phyloP scores from a whole-genome alignment of 2,113 vertebrate genomes.

The Geococcyx californianus region DNA sequence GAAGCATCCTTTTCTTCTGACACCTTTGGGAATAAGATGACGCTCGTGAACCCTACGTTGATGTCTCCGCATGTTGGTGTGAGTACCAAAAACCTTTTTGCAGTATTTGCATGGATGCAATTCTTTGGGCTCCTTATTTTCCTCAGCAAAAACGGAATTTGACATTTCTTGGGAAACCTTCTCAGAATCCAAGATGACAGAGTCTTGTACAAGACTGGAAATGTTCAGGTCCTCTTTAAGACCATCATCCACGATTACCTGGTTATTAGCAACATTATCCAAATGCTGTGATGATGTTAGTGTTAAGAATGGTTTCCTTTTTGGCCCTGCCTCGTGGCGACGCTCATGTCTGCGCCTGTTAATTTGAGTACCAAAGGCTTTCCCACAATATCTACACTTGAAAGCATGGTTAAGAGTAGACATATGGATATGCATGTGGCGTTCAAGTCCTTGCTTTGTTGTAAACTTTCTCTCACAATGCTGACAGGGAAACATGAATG shows the following conservation, averaged over 20 bases:
- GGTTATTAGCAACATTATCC: conserved; percentile 45
- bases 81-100: conserved; percentile 89
- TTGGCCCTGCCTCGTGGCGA: conserved; percentile 87
- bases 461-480: conserved; percentile 87
- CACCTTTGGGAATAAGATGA: conserved; percentile 81
- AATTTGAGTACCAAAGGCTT: conserved; percentile 81
- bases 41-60: conserved; percentile 88
- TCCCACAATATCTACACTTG: conserved; percentile 83
- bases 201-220: conserved; percentile 51
- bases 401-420: conserved; percentile 75
- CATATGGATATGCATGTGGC: conserved; percentile 87
- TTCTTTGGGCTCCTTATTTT: conserved; percentile 79
- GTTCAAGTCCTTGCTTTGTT: conserved; percentile 87
- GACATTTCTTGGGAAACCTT: conserved; percentile 59
- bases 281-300: not conserved
- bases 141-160: conserved; percentile 56
- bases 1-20: conserved; percentile 78
- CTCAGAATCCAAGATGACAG: conserved; percentile 57
- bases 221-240: conserved; percentile 35
- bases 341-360: conserved; percentile 82
- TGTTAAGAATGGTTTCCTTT: conserved; percentile 75
- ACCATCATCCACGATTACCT: conserved; percentile 9
- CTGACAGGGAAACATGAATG: conserved; percentile 84
- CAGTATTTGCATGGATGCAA: conserved; percentile 88
- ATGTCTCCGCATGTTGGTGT: conserved; percentile 86